Percentiles rank a stretch among this genome's conserved stretches.
Evolutionary conservation across 2,113 vertebrate genomes (phyloP).

Genomic region (Crocuta crocuta): DNA sequence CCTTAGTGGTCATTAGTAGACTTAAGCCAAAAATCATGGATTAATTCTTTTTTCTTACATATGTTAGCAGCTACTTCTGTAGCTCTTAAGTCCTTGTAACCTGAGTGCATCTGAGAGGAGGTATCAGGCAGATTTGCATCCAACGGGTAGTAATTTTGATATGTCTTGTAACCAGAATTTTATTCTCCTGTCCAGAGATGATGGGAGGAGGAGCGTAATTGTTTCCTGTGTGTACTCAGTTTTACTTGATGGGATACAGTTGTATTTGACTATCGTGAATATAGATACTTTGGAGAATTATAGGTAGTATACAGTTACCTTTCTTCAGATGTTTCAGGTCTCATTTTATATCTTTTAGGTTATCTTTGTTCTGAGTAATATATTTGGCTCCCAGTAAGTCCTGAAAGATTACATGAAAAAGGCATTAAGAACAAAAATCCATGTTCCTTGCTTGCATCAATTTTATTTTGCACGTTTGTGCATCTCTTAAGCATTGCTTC

Average conservation of each 20-base stretch:
- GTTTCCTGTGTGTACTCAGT: background rate
- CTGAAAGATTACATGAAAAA: constrained; percentile 8
- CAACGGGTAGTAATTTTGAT: background rate
- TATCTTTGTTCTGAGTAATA: background rate
- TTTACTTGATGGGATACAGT: background rate
- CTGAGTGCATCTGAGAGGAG: background rate
- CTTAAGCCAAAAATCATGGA: background rate
- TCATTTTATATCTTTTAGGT: background rate
- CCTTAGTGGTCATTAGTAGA: background rate
- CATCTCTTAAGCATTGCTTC: background rate
- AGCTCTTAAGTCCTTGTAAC: background rate
- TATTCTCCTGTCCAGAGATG: background rate
- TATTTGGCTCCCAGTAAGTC: background rate
- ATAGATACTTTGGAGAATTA: background rate
- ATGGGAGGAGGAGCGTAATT: background rate
- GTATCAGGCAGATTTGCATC: background rate
- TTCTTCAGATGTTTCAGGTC: background rate
- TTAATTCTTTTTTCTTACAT: background rate
- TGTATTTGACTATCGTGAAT: background rate
- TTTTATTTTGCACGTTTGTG: background rate
- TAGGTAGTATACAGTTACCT: background rate
- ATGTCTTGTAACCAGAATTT: background rate
- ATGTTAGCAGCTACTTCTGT: background rate
- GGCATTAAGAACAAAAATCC: background rate
- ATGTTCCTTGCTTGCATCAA: background rate